Evolutionary conservation across 2,797 vertebrate genomes (phyloP), one percentile per base, ranked within the genome.

Genomic region (Psittacula derbiana): DNA sequence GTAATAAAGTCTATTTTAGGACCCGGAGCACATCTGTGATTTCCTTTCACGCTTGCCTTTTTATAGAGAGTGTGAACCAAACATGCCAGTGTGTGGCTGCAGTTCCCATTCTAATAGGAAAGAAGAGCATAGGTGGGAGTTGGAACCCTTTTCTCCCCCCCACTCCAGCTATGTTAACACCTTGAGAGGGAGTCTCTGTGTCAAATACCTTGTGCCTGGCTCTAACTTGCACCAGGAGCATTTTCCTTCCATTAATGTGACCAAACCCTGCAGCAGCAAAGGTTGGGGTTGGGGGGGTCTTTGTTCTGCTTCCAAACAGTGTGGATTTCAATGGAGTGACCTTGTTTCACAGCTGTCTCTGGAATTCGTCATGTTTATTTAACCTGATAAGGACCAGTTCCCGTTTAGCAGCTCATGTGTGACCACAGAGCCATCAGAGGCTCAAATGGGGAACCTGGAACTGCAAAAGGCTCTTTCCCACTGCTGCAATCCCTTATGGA

Each of bases 1-100:
- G 91, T 87, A 87, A 88, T 81, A 71, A 76, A 64, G 57, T 78
- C 88, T 96, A 47, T 82, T 93, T 84, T 69, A 62, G 83, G 73
- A 58, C n/a, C 15, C 1, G 3, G 44, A 83, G 23, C 74, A 78
- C 69, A 88, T 86, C 85, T 93, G 64, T 4, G 71, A 36, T 64
- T 92, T 95, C 80, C 65, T 81, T 92, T 88, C 58, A 78, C 4
- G 1, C 38, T 74, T 43, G 57, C 10, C 28, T 4, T 27, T 74
- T 38, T 46, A 57, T 67, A 7, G 16, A 2, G 31, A 40, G 65
- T 43, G 87, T 61, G 82, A 92, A 72, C 53, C 67, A 80, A 92
- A 79, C 80, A 72, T 67, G 66, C 41, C 69, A 53, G 61, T 18
- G 61, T 78, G 70, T 52, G 91, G 67, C 57, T 93, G 79, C 71